Percentiles rank a stretch among this genome's conserved stretches.
These are phyloP conservation scores for Agapornis canus DNA, from an alignment of 2,797 vertebrate genomes.

Conservation along the genomic window DNA sequence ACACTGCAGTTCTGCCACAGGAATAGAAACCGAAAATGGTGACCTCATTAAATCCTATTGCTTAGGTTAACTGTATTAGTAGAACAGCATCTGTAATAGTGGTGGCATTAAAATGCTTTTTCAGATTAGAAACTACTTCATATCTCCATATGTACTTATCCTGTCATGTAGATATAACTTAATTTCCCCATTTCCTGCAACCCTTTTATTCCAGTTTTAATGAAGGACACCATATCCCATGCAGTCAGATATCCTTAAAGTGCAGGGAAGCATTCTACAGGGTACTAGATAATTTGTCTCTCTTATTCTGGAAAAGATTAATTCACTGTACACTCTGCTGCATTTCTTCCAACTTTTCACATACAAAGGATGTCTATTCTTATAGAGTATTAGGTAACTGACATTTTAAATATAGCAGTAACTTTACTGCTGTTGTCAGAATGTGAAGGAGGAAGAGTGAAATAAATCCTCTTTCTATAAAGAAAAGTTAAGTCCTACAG, in stretches of 20 bases:
- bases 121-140: conserved; percentile 3
- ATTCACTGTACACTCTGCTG: not conserved
- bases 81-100: not conserved
- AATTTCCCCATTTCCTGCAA: not conserved
- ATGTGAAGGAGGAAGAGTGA: not conserved
- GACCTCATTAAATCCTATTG: conserved; percentile 23
- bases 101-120: conserved; percentile 46
- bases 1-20: not conserved
- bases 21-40: conserved; percentile 9
- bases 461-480: not conserved
- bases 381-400: not conserved
- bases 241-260: not conserved
- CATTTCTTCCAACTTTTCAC: not conserved
- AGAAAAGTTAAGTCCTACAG: not conserved
- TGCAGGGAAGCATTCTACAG: not conserved
- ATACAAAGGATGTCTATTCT: not conserved
- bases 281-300: not conserved
- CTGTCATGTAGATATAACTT: not conserved
- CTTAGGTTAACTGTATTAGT: conserved; percentile 27
- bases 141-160: not conserved
- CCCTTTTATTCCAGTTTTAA: not conserved
- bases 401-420: not conserved
- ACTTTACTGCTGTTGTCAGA: not conserved
- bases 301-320: not conserved
- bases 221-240: not conserved